Conservation (phyloP, 2,888 invertebrate species). For the Drosophila emarginata region DNA sequence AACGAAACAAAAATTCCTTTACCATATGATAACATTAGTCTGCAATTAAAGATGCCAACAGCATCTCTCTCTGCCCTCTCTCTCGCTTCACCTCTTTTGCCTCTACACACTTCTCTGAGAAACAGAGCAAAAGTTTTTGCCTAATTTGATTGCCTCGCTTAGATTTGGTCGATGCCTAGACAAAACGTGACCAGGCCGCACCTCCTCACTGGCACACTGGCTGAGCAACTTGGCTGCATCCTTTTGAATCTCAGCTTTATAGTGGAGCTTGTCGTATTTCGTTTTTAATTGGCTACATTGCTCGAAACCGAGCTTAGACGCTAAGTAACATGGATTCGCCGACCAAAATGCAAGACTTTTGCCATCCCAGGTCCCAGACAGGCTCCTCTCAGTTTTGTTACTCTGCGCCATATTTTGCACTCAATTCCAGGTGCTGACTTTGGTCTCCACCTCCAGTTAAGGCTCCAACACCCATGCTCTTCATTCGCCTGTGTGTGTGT, state of each 20-base stretch:
- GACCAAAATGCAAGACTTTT: constrained; percentile 54
- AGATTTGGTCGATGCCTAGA: constrained; percentile 64
- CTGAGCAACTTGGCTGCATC: constrained; percentile 13
- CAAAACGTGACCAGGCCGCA: constrained; percentile 66
- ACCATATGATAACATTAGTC: constrained; percentile 27
- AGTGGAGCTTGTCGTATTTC: constrained; percentile 67
- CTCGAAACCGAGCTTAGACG: constrained; percentile 68
- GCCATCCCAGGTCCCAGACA: constrained; percentile 20
- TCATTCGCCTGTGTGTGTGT: not conserved
- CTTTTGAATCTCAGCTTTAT: constrained; percentile 49
- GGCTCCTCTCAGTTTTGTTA: constrained; percentile 12
- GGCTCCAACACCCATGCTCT: not conserved
- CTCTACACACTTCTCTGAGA: constrained; percentile 28
- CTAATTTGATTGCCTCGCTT: constrained; percentile 72
- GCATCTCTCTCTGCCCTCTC: not conserved
- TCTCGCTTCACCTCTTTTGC: not conserved
- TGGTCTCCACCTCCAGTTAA: not conserved
- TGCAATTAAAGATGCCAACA: constrained; percentile 26
- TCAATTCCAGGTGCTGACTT: constrained; percentile 62
- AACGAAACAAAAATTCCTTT: constrained; percentile 7
- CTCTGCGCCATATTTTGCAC: constrained; percentile 73
- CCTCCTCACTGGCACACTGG: constrained; percentile 32
- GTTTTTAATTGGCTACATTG: constrained; percentile 79
- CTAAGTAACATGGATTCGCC: constrained; percentile 70
- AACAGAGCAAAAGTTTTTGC: constrained; percentile 40